phyloP scores from a whole-genome alignment of 2,113 vertebrate genomes.

The Mormyrus iriodes region DNA sequence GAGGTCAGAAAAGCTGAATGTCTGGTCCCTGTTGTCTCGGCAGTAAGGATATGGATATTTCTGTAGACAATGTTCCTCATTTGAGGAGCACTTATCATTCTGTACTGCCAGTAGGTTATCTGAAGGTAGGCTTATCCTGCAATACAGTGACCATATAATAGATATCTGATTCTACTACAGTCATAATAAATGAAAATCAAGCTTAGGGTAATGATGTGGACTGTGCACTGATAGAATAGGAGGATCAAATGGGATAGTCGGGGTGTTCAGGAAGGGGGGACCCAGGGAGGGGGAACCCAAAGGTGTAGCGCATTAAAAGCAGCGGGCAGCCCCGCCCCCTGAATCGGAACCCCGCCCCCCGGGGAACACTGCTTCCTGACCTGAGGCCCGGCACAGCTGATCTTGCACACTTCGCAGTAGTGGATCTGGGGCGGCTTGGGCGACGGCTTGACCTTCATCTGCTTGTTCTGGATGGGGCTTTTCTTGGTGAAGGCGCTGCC shows the following conservation, averaged over 20 bases:
- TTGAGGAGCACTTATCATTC: not conserved
- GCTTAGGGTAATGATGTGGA: too few species aligned
- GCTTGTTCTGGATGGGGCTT: constrained; percentile 90
- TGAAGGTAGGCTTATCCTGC: too few species aligned
- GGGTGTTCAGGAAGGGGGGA: not conserved
- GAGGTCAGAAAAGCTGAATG: not conserved
- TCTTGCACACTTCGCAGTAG: constrained; percentile 98
- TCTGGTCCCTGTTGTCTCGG: not conserved
- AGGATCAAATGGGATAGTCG: too few species aligned
- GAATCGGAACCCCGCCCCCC: not conserved
- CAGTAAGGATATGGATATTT: not conserved
- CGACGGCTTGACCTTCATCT: constrained; percentile 89
- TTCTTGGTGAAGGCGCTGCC: constrained; percentile 95
- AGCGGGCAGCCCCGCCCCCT: not conserved
- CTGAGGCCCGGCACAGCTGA: constrained; percentile 98
- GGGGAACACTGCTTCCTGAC: constrained; percentile 49
- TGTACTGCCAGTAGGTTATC: too few species aligned
- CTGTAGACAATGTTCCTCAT: not conserved
- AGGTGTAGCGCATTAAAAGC: not conserved
- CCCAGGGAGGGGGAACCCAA: not conserved
- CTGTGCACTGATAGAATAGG: not conserved
- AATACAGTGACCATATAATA: too few species aligned
- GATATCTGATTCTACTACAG: too few species aligned
- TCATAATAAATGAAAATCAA: too few species aligned
- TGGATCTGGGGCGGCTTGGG: constrained; percentile 98